Conservation (phyloP, 2,888 invertebrate genomes). For the Pecten maximus region DNA sequence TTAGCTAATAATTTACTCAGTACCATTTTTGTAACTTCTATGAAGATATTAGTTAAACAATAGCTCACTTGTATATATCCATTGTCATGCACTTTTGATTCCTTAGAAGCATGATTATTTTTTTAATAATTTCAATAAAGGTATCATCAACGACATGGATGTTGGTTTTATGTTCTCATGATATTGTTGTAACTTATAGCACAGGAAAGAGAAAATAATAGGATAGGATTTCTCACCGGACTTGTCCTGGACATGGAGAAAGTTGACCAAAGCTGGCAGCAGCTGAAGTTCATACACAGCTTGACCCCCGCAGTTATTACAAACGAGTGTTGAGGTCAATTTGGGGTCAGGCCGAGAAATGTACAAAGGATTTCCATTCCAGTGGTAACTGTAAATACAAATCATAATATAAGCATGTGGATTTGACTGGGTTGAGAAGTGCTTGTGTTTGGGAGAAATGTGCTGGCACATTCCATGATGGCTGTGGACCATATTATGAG, state of each 20-base stretch:
- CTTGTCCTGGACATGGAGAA: constrained; percentile 51
- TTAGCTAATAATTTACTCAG: no score
- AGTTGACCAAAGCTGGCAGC: constrained; percentile 88
- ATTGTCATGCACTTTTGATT: no score
- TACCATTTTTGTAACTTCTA: no score
- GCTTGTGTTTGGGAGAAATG: no score
- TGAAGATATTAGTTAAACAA: no score
- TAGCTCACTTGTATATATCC: no score
- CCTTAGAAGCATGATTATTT: no score
- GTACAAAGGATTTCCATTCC: constrained; percentile 84
- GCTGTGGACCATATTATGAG: no score
- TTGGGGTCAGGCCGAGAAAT: constrained; percentile 84
- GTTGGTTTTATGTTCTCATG: background rate
- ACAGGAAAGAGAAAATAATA: background rate
- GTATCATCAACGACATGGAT: no score
- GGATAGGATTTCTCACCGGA: constrained; percentile 36
- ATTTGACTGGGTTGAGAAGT: no score
- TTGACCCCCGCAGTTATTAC: constrained; percentile 86
- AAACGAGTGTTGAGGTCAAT: constrained; percentile 84
- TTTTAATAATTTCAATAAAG: no score
- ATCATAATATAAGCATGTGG: background rate
- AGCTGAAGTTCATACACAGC: constrained; percentile 92
- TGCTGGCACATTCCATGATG: no score
- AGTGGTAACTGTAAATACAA: constrained; percentile 87
- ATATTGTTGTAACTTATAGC: background rate